Percentiles rank a stretch among this genome's conserved stretches.
phyloP scores from a whole-genome alignment of 2,888 invertebrate genomes.

The Macaria notata region DNA sequence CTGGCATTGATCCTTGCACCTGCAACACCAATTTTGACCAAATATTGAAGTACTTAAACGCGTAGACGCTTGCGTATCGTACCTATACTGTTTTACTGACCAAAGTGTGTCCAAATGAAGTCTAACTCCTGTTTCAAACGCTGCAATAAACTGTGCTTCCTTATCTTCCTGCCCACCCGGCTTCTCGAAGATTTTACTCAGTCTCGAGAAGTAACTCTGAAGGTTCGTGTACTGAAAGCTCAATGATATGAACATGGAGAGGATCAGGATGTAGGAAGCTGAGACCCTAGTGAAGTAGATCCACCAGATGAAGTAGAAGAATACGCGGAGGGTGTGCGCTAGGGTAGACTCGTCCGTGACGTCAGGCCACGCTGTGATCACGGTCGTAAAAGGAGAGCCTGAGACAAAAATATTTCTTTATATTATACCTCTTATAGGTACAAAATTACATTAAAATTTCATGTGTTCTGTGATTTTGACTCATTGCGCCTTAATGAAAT shows the following conservation, averaged over 20 bases:
- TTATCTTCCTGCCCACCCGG: conserved; percentile 35
- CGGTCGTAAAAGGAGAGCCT: conserved; percentile 44
- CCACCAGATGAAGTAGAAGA: conserved; percentile 48
- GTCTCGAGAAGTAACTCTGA: conserved; percentile 37
- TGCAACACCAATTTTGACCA: conserved; percentile 25
- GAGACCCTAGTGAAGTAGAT: conserved; percentile 38
- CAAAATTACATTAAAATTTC: too few relatives aligned
- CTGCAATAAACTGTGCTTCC: conserved; percentile 45
- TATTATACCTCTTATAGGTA: too few relatives aligned
- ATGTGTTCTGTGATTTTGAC: too few relatives aligned
- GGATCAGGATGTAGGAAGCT: conserved; percentile 40
- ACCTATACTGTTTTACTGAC: conserved; percentile 7
- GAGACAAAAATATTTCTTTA: not conserved
- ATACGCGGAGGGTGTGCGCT: conserved; percentile 37
- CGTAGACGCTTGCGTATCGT: too few relatives aligned
- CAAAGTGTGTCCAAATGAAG: conserved; percentile 41
- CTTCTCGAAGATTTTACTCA: conserved; percentile 33
- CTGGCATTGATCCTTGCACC: conserved; percentile 47
- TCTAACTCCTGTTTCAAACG: conserved; percentile 50
- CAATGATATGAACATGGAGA: conserved; percentile 41
- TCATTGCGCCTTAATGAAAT: too few relatives aligned
- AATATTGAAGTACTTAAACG: too few relatives aligned
- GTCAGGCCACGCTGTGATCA: conserved; percentile 55
- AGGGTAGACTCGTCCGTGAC: conserved; percentile 35
- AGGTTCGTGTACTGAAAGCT: conserved; percentile 43